phyloP scores from a whole-genome alignment of 1,140 invertebrate genomes.

The Megalopta genalis region DNA sequence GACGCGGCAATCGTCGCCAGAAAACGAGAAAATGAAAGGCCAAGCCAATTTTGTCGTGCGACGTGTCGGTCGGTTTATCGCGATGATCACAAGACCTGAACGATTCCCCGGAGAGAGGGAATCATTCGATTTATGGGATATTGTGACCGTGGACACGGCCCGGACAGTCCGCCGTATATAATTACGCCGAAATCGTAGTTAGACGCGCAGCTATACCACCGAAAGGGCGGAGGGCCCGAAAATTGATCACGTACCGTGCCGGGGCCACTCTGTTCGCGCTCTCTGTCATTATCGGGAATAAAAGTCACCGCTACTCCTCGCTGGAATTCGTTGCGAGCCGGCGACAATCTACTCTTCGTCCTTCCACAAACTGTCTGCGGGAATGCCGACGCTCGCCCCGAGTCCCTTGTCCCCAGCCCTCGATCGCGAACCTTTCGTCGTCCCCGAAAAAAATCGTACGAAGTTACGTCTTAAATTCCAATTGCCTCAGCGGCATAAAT shows the following conservation, averaged over 20 bases:
- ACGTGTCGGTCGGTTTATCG: conserved; percentile 22
- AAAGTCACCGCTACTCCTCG: conserved; percentile 78
- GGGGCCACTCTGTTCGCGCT: conserved; percentile 58
- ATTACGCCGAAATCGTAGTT: conserved; percentile 78
- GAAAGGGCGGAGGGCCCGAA: conserved; percentile 66
- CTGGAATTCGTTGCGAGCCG: conserved; percentile 69
- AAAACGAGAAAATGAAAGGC: neutral
- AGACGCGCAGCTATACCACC: conserved; percentile 57
- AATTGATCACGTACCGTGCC: conserved; percentile 78
- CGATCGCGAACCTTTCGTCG: too few species aligned
- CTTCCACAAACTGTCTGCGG: neutral
- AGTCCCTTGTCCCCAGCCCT: too few species aligned
- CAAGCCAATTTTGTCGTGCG: neutral
- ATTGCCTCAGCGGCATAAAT: too few species aligned
- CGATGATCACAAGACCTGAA: conserved; percentile 35
- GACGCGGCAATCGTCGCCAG: too few species aligned
- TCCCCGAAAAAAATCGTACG: too few species aligned
- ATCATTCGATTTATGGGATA: conserved; percentile 45
- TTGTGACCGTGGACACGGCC: conserved; percentile 50
- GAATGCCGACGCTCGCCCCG: neutral
- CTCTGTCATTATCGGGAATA: conserved; percentile 81
- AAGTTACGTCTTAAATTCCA: too few species aligned
- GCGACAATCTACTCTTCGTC: conserved; percentile 71
- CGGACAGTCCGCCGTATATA: conserved; percentile 68
- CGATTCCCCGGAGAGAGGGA: conserved; percentile 2